Percentiles rank a stretch among this genome's conserved stretches.
These are phyloP conservation scores for Danionella cerebrum DNA, from an alignment of 2,113 vertebrate genomes.

Conservation along the genomic window DNA sequence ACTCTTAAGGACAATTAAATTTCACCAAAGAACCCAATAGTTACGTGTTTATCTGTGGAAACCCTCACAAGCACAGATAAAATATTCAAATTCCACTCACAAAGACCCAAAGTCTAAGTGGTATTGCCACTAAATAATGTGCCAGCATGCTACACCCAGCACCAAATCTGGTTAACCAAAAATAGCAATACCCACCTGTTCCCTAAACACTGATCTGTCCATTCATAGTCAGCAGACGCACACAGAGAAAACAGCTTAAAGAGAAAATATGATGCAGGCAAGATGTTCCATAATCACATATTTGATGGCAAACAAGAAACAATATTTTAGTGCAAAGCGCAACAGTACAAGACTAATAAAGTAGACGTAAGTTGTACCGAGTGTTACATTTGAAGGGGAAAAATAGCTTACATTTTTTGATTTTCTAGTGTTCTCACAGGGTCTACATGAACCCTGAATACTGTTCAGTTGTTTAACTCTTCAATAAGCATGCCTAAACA, in stretches of 20 bases:
- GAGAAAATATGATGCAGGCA: not conserved
- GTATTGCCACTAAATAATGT: too few species aligned
- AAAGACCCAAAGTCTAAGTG: too few species aligned
- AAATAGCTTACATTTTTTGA: slow-evolving; percentile 17
- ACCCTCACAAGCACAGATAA: too few species aligned
- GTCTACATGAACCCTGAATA: slow-evolving; percentile 14
- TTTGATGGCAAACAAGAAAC: slow-evolving; percentile 17
- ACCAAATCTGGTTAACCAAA: slow-evolving; percentile 39
- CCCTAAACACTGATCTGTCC: slow-evolving; percentile 21
- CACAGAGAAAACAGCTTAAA: not conserved
- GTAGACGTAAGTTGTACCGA: not conserved
- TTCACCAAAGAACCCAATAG: too few species aligned
- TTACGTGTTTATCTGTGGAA: too few species aligned
- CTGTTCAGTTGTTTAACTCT: not conserved
- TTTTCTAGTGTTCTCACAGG: slow-evolving; percentile 34
- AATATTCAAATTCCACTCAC: too few species aligned
- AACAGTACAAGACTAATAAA: slow-evolving; percentile 25
- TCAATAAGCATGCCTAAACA: not conserved
- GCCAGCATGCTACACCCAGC: too few species aligned
- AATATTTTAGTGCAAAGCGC: slow-evolving; percentile 43
- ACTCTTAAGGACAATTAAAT: too few species aligned
- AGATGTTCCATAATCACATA: slow-evolving; percentile 4
- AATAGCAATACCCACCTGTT: slow-evolving; percentile 15
- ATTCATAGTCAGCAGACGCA: not conserved
- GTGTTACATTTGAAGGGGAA: not conserved